A percentile compares a stretch with the other conserved stretches of the same genome.
Conservation (phyloP, 2,797 vertebrate species). For the Acipenser transmontanus region DNA sequence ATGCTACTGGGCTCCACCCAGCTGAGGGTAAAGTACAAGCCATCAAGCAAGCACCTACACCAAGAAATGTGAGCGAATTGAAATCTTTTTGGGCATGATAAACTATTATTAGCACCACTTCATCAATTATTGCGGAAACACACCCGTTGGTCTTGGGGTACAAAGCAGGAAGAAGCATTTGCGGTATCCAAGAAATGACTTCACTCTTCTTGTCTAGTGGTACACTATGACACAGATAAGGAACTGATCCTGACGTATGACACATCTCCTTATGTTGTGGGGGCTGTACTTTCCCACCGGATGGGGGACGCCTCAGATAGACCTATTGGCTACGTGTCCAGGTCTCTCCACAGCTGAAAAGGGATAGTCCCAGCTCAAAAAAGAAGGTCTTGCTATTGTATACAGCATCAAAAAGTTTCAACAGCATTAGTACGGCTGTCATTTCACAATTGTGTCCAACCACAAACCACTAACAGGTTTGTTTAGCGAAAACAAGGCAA, state of each 20-base stretch:
- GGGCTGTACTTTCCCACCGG: too few species aligned
- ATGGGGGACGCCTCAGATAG: too few species aligned
- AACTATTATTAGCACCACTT: conserved; percentile 8
- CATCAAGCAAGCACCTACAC: background rate
- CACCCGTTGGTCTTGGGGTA: too few species aligned
- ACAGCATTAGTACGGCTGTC: too few species aligned
- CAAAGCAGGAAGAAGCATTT: background rate
- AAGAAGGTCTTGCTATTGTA: too few species aligned
- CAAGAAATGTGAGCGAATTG: background rate
- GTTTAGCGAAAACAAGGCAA: too few species aligned
- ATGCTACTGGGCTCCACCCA: background rate
- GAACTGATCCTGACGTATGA: background rate
- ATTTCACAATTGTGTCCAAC: too few species aligned
- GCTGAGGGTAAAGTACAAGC: background rate
- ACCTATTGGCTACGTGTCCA: too few species aligned
- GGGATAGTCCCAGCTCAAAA: too few species aligned
- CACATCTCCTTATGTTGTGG: background rate
- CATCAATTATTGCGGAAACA: background rate
- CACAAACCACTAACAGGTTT: too few species aligned
- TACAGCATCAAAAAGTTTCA: too few species aligned
- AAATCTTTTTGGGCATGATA: background rate
- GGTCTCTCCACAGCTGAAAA: too few species aligned
- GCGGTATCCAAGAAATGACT: background rate
- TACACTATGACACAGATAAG: background rate
- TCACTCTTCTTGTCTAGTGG: background rate